These are phyloP conservation scores for Polydrusus pterygomalis DNA, from an alignment of 2,888 invertebrate species.

Conservation along the genomic window DNA sequence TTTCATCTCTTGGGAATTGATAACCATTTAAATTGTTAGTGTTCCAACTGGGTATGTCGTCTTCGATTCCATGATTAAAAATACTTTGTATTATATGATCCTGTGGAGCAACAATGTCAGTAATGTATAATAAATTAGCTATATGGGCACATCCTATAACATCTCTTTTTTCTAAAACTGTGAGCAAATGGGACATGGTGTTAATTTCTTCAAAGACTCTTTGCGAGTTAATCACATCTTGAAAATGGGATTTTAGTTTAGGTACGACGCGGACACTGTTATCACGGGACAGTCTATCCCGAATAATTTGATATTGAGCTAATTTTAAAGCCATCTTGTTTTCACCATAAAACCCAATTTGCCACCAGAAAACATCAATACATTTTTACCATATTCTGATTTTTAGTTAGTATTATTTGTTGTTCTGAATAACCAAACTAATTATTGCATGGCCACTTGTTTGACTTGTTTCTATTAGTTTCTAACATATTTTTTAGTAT, in stretches of 20 bases:
- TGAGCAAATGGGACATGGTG: conserved; percentile 58
- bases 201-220: conserved; percentile 58
- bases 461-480: too few species aligned
- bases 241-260: conserved; percentile 36
- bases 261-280: conserved; percentile 6
- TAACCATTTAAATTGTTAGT: neutral
- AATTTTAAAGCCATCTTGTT: neutral
- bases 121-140: conserved; percentile 56
- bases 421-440: too few species aligned
- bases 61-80: conserved; percentile 3
- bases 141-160: conserved; percentile 58
- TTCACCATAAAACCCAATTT: too few species aligned
- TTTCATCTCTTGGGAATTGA: neutral
- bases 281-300: neutral
- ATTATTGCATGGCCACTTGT: too few species aligned
- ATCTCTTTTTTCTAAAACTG: conserved; percentile 63
- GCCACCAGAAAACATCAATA: too few species aligned
- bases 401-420: too few species aligned
- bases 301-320: conserved; percentile 25
- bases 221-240: conserved; percentile 59
- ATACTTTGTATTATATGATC: conserved; percentile 22
- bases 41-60: neutral
- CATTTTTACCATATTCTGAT: too few species aligned
- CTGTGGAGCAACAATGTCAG: conserved; percentile 15
- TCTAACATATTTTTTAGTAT: too few species aligned